Evolutionary conservation across 2,888 invertebrate genomes (phyloP).

Genomic region (Enoplolaimus lenunculus): DNA sequence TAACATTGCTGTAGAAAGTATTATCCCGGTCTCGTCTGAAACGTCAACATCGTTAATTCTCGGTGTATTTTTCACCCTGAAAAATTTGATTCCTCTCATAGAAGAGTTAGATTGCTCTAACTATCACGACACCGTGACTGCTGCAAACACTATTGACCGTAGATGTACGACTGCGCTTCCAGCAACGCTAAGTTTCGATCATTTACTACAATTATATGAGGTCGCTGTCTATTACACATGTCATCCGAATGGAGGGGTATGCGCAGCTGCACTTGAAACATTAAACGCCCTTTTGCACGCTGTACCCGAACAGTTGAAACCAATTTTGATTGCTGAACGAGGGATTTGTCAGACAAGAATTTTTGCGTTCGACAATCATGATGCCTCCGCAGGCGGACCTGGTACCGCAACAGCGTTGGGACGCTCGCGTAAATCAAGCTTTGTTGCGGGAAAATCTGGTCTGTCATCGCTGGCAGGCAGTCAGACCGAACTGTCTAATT

Average conservation of each 20-base stretch:
- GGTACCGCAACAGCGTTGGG: too few relatives aligned
- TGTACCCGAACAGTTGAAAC: too few relatives aligned
- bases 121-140: too few relatives aligned
- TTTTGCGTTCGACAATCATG: too few relatives aligned
- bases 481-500: slow-evolving; percentile 9
- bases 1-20: slow-evolving; percentile 49
- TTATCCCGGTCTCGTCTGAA: slow-evolving; percentile 50
- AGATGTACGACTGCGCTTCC: too few relatives aligned
- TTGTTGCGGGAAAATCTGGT: not conserved
- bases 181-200: too few relatives aligned
- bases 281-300: slow-evolving; percentile 53
- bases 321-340: too few relatives aligned
- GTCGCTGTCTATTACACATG: slow-evolving; percentile 46
- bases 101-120: too few relatives aligned
- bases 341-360: too few relatives aligned
- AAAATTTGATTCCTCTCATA: slow-evolving; percentile 52
- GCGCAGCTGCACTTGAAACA: slow-evolving; percentile 67
- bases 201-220: slow-evolving; percentile 45
- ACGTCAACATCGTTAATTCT: slow-evolving; percentile 49
- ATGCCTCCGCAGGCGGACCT: too few relatives aligned
- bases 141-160: too few relatives aligned
- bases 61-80: slow-evolving; percentile 55
- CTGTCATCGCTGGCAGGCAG: slow-evolving; percentile 19
- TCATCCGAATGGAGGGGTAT: slow-evolving; percentile 66
- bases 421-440: slow-evolving; percentile 12